A percentile compares a stretch with the other conserved stretches of the same genome.
phyloP scores from a whole-genome alignment of 2,113 vertebrate genomes.

The Triplophysa dalaica region DNA sequence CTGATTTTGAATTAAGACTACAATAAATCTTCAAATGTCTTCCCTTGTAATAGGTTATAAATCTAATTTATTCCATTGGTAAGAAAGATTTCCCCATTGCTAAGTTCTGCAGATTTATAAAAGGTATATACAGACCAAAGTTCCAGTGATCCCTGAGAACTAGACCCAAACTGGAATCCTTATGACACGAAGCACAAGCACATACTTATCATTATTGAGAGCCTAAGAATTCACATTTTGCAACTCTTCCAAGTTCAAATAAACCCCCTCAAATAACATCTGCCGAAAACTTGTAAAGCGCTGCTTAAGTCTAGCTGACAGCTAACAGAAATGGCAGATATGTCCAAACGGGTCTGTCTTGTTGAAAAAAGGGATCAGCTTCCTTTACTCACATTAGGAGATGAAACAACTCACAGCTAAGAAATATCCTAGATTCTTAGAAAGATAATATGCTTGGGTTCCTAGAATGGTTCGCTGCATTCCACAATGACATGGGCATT shows the following conservation, averaged over 20 bases:
- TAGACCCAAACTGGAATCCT: background rate
- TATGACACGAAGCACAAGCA: slow-evolving; percentile 25
- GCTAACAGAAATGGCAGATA: slow-evolving; percentile 16
- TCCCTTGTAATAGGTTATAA: background rate
- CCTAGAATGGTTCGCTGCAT: slow-evolving; percentile 22
- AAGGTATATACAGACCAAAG: slow-evolving; percentile 2
- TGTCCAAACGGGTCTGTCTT: background rate
- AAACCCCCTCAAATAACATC: slow-evolving; percentile 38
- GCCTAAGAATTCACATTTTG: slow-evolving; percentile 30
- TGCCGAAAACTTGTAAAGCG: slow-evolving; percentile 18
- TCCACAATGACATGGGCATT: slow-evolving; percentile 28
- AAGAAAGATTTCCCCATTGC: background rate
- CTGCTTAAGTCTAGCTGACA: slow-evolving; percentile 38
- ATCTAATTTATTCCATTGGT: background rate
- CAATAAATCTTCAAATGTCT: background rate
- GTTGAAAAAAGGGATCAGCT: background rate
- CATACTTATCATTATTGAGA: slow-evolving; percentile 30
- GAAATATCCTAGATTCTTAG: background rate
- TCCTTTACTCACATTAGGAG: slow-evolving; percentile 7
- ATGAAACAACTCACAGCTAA: background rate
- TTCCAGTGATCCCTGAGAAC: slow-evolving; percentile 22
- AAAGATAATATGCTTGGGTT: slow-evolving; percentile 18
- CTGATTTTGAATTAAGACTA: too few species aligned
- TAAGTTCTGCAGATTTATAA: slow-evolving; percentile 1
- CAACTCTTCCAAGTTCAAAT: slow-evolving; percentile 33